Base-by-base conservation (phyloP, 1,140 invertebrate genomes). In the Drosophila setifemur region DNA sequence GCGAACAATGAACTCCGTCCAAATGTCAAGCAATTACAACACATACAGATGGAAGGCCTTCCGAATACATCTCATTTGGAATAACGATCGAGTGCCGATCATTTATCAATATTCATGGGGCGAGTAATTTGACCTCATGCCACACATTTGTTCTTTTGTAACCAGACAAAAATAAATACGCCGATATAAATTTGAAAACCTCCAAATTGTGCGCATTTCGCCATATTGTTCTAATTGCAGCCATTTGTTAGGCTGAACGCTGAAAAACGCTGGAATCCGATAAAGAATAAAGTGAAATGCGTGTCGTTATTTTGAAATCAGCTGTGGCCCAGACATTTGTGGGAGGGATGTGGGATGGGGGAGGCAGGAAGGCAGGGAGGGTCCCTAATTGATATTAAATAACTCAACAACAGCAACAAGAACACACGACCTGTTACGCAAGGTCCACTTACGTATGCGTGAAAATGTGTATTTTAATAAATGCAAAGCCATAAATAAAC, bases 401-500 rank as follows among this genome's bases (percentile, higher is more conserved):
- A 85, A 83, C 81, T 74, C 57, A 42, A 69, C 12, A 43, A 48
- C 19, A 39, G 12, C 16, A 12, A 8, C 21, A 39, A 16, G 37
- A 9, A 8, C 12, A 37, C 11, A 44, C 57, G 85, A 78, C 78
- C 74, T 83, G 79, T 83, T 85, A 74, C 64, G 54, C 70, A 74
- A 64, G 49, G 49, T 14, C 43, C 40, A 57, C 19, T 33, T 43
- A 19, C 16, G 11, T 23, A 2, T 37, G 43, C 11, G 9, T 44
- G 19, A 19, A 43, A 52, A 61, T 63, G 35, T 43, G 52, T 63
- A 63, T 86, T 86, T 83, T 75, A 86, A 86, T 79, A 85, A 86
- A 85, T 85, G 81, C 74, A 85, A 68, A 85, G 71, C 81, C 74
- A 85, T 85, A 85, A 85, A 85, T 85, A 86, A 85, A 85, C 75